Percentiles rank a stretch among this genome's conserved stretches.
These are phyloP conservation scores for Anabacerthia variegaticeps DNA, from an alignment of 2,797 vertebrate genomes.

Conservation along the genomic window DNA sequence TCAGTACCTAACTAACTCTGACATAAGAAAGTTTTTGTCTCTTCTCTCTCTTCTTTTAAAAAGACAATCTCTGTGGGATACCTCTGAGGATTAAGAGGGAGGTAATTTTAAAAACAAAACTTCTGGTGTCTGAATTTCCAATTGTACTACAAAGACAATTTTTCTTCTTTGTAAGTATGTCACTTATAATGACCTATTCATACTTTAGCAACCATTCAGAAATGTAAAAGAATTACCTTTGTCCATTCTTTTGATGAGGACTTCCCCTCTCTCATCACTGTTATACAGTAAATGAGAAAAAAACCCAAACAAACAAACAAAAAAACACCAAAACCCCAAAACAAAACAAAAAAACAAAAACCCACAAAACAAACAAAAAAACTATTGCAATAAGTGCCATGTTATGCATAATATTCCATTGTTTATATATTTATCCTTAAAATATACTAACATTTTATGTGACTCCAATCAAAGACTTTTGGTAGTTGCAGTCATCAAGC, in stretches of 20 bases:
- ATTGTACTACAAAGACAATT: not conserved
- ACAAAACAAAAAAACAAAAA: no score
- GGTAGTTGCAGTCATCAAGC: not conserved
- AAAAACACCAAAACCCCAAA: no score
- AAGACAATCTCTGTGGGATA: not conserved
- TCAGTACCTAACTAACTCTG: not conserved
- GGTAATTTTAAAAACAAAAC: not conserved
- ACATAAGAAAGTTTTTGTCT: not conserved
- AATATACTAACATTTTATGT: not conserved
- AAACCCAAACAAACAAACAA: not conserved
- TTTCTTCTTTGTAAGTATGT: not conserved
- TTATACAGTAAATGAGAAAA: not conserved
- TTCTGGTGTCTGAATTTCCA: not conserved
- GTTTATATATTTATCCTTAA: not conserved
- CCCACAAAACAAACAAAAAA: not conserved
- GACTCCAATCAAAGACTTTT: not conserved
- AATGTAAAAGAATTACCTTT: not conserved
- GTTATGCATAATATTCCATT: not conserved
- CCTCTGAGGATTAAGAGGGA: not conserved
- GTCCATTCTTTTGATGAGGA: not conserved
- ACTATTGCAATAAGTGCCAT: fast-evolving
- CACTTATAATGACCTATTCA: not conserved
- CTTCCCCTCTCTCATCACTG: not conserved
- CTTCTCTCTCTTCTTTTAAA: not conserved
- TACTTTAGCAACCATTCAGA: not conserved